Evolutionary conservation across 2,797 vertebrate species (phyloP), one percentile per base, ranked within the genome.

Genomic region (Ficedula albicollis): DNA sequence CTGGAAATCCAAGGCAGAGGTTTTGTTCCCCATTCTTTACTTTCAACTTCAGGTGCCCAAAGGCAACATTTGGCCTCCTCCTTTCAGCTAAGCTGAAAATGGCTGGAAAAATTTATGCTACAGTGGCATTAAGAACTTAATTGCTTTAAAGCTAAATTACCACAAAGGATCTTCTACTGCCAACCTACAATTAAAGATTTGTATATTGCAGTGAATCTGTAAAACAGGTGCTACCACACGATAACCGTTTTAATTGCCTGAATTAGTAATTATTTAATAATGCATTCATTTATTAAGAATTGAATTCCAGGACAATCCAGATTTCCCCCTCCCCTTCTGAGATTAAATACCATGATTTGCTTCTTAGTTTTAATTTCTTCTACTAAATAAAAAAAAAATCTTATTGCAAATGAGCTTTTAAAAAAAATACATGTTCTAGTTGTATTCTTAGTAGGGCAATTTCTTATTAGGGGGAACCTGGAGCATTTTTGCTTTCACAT

Each of bases 81-180:
- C 30, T 93, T 90, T 93, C 70, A 84, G 44, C 52, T 90, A 87
- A 93, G 52, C 27, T 75, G 59, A 84, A 87, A 88, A 92, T 63
- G 41, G 25, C 77, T 59, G 52, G 38, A 55, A 46, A 90, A 96
- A 64, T 36, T 49, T 66, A 66, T 82, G 15, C 73, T 75, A 43
- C 22, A 38, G 26, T 43, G 16, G 8, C 60, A 68, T 84, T 87
- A 90, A 91, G 67, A 77, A 67, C 30, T 84, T 92, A 67, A 92
- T 84, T 91, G 27, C 22, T 84, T 94, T 76, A 84, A 64, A 83
- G 36, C 16, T 89, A 43, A 68, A 59, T 93, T 93, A 39, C 34
- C 43, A 39, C 19, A 60, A 64, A 95, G n/a, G 14, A 56, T 64
- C 7, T 68, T 91, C 72, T 76, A 29, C 46, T 81, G 63, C 38